Conservation (phyloP, 2,888 invertebrate species). For the Philaethria dido region DNA sequence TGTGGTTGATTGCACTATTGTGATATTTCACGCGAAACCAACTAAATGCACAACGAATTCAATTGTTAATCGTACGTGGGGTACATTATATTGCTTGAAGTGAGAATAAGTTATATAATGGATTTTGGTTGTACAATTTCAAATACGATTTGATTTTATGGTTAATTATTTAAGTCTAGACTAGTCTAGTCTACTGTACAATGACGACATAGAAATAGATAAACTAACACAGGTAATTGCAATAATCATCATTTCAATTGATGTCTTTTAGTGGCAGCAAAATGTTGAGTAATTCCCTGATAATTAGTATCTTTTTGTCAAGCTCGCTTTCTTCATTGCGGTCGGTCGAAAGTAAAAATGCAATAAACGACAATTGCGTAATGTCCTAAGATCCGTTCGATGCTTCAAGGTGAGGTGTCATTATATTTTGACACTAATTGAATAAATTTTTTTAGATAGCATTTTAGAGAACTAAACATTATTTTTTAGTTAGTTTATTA, state of each 20-base stretch:
- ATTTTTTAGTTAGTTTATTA: not conserved
- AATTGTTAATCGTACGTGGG: slow-evolving; percentile 29
- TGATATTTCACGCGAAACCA: slow-evolving; percentile 50
- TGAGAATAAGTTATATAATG: slow-evolving; percentile 16
- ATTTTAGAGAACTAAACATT: not conserved
- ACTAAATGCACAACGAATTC: slow-evolving; percentile 41
- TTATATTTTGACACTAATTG: slow-evolving; percentile 4
- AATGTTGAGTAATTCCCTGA: slow-evolving; percentile 39
- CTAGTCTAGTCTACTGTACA: not conserved
- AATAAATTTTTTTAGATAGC: not conserved
- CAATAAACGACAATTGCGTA: slow-evolving; percentile 42
- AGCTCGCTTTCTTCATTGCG: slow-evolving; percentile 47
- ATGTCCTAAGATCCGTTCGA: slow-evolving; percentile 32
- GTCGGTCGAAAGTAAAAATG: slow-evolving; percentile 47
- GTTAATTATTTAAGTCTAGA: slow-evolving; percentile 20
- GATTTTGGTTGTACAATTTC: not conserved
- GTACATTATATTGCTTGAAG: slow-evolving; percentile 3
- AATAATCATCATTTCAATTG: slow-evolving; percentile 32
- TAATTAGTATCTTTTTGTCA: slow-evolving; percentile 46
- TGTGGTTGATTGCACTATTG: slow-evolving; percentile 77
- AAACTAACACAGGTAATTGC: slow-evolving; percentile 3
- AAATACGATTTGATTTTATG: slow-evolving; percentile 3
- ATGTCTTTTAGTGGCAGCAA: slow-evolving; percentile 26
- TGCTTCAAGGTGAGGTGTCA: slow-evolving; percentile 29
- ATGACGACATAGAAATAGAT: slow-evolving; percentile 1